phyloP scores from a whole-genome alignment of 2,113 vertebrate species.

The Sigmodon hispidus region DNA sequence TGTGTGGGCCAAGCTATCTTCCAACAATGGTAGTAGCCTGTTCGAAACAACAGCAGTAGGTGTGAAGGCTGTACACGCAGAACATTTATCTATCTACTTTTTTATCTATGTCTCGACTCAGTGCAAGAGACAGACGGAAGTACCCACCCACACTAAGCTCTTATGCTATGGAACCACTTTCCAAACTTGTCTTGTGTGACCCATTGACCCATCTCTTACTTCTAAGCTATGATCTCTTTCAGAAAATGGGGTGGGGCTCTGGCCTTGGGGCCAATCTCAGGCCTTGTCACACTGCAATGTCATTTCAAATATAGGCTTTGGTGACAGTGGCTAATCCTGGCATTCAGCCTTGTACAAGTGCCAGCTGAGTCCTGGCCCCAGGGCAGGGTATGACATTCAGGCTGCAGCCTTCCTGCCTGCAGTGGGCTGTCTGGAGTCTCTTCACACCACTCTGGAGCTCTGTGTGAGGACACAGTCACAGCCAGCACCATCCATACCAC shows the following conservation, averaged over 20 bases:
- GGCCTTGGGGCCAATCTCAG: background rate
- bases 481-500: too few species aligned
- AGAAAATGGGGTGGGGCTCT: background rate
- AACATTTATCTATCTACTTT: background rate
- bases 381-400: background rate
- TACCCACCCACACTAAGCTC: background rate
- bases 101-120: background rate
- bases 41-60: background rate
- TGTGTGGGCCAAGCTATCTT: background rate
- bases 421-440: background rate
- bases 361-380: background rate
- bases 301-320: constrained; percentile 9
- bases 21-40: background rate
- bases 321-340: background rate
- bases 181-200: background rate
- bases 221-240: background rate
- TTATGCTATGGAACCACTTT: background rate
- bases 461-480: fast-evolving
- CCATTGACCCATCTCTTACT: background rate
- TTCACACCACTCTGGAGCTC: fast-evolving
- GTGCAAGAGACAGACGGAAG: background rate
- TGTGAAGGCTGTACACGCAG: background rate
- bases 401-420: background rate
- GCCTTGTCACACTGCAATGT: background rate
- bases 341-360: background rate